Base-by-base conservation (phyloP, 2,797 vertebrate species). In the Anabacerthia variegaticeps region DNA sequence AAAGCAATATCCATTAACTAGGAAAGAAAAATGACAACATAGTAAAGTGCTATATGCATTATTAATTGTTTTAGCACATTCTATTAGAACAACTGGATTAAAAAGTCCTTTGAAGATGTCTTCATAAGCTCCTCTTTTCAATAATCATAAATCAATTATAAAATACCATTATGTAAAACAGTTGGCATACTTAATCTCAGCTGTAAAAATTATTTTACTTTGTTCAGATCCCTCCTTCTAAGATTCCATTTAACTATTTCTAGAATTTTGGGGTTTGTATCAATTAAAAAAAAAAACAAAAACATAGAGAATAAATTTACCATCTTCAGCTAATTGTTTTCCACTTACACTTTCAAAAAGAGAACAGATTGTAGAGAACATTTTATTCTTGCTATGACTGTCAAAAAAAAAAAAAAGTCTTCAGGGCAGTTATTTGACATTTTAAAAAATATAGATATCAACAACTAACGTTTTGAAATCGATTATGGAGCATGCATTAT, bases 41-140 rank as follows among this genome's bases (percentile, higher is more conserved):
- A 56, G 8, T 80, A 89, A 95, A 97, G 89, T 88, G 76, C 11
- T 92, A 48, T 51, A 97, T 89, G 34, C 55, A 94, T 96, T 96
- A 96, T 96, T 96, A 96, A 97, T 94, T 96, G 71, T 82, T 97
- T 96, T 85, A 96, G 54, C 69, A 94, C 43, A 95, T 94, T 93
- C 85, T 91, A 86, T 93, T 95, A 95, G 62, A 90, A 96, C 36
- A 96, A 94, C 69, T 89, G 43, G 73, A 95, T 84, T 92, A 87
- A 97, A 94, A 96, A 30, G 63, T 84, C 72, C 79, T 93, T 97
- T 93, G 92, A 95, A 93, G 66, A 88, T 88, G 41, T 92, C 87
- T 94, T 91, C 72, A 88, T 85, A 89, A 90, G n/a, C 37, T 52
- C 20, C 36, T 88, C 46, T 84, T 86, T 96, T 93, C 68, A 82